These are phyloP conservation scores for Acrocephalus kingi DNA, from an alignment of 2,113 vertebrate species.

Conservation along the genomic window DNA sequence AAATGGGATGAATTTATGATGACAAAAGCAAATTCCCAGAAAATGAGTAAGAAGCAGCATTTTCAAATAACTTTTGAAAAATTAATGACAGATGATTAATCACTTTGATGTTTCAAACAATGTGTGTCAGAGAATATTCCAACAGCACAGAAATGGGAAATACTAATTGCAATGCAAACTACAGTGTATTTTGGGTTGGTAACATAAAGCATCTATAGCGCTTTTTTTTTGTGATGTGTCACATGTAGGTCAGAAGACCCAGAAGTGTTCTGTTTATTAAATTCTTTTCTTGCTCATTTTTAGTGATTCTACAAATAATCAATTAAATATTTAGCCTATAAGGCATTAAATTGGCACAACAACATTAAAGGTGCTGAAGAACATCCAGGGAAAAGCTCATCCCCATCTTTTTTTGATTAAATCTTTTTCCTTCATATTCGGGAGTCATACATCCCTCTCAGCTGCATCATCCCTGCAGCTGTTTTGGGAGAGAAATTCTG, in stretches of 20 bases:
- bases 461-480: background rate
- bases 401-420: background rate
- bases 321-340: background rate
- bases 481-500: background rate
- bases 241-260: background rate
- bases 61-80: slow-evolving; percentile 6
- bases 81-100: background rate
- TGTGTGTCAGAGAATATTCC: background rate
- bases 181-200: background rate
- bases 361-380: background rate
- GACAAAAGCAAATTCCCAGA: slow-evolving; percentile 46
- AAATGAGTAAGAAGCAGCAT: slow-evolving; percentile 53
- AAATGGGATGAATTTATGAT: slow-evolving; percentile 52
- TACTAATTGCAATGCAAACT: background rate
- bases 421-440: background rate
- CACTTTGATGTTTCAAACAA: slow-evolving; percentile 71
- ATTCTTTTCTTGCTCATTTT: background rate
- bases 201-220: background rate
- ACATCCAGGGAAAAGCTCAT: background rate
- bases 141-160: background rate
- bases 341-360: background rate
- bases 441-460: background rate
- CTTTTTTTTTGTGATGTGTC: background rate
- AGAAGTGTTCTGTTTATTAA: background rate
- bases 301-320: background rate